Evolutionary conservation across 2,113 vertebrate genomes (phyloP).

Genomic region (Scophthalmus maximus): DNA sequence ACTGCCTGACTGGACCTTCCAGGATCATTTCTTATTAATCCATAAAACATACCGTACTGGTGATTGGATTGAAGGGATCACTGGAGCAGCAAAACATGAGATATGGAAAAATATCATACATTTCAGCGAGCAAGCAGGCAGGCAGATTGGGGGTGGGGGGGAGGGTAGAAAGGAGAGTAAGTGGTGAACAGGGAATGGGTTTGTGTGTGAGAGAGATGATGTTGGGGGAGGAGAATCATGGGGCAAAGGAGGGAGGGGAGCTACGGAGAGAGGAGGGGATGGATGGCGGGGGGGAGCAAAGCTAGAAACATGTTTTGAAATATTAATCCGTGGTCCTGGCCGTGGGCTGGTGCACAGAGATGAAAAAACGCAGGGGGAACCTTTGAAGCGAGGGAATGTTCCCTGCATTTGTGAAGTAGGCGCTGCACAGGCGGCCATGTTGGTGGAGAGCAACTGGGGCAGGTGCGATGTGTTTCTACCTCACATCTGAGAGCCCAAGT

Average conservation of each 20-base stretch:
- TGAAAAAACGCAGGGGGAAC: slow-evolving; percentile 66
- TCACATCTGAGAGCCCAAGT: slow-evolving; percentile 54
- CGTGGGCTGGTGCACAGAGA: slow-evolving; percentile 80
- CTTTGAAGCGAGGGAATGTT: slow-evolving; percentile 80
- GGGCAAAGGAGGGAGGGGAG: slow-evolving; percentile 26
- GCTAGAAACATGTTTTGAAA: slow-evolving; percentile 82
- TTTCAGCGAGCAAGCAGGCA: slow-evolving; percentile 64
- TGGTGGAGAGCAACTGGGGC: slow-evolving; percentile 70
- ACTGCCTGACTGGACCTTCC: slow-evolving; percentile 77
- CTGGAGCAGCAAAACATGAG: slow-evolving; percentile 84
- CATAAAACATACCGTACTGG: slow-evolving; percentile 83
- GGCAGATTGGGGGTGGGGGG: slow-evolving; percentile 15
- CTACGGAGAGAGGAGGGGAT: slow-evolving; percentile 8
- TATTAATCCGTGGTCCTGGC: slow-evolving; percentile 84
- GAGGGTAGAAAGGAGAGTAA: slow-evolving; percentile 56
- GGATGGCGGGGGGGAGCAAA: slow-evolving; percentile 28
- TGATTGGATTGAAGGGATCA: slow-evolving; percentile 84
- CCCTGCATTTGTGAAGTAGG: slow-evolving; percentile 66
- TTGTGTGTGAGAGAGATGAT: slow-evolving; percentile 70
- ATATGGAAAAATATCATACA: slow-evolving; percentile 82
- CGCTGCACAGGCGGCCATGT: slow-evolving; percentile 74
- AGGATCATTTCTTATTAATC: slow-evolving; percentile 90
- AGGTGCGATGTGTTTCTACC: slow-evolving; percentile 54
- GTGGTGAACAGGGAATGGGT: slow-evolving; percentile 77
- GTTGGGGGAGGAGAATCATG: slow-evolving; percentile 22